A percentile compares a stretch with the other conserved stretches of the same genome.
phyloP scores from a whole-genome alignment of 2,113 vertebrate species.

The Loxodonta africana region DNA sequence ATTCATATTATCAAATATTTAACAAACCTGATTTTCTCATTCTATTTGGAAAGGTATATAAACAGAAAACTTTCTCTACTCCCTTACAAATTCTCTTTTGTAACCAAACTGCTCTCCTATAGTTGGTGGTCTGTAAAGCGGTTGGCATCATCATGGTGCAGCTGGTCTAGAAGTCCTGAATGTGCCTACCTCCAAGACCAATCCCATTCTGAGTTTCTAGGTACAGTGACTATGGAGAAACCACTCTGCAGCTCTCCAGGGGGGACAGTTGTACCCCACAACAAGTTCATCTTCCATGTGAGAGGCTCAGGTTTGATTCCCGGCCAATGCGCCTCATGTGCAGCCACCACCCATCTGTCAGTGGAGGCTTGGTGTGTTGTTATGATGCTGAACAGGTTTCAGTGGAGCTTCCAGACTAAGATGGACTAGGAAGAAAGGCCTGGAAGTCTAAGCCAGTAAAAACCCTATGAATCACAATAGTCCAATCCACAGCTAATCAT shows the following conservation, averaged over 20 bases:
- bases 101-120: background rate
- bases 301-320: too few relatives aligned
- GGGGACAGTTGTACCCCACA: too few relatives aligned
- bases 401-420: background rate
- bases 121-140: too few relatives aligned
- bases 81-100: background rate
- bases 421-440: background rate
- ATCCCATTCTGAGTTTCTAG: too few relatives aligned
- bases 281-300: too few relatives aligned
- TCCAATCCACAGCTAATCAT: background rate
- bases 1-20: background rate
- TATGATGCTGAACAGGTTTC: background rate
- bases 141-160: too few relatives aligned
- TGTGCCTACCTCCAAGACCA: too few relatives aligned
- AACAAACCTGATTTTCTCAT: background rate
- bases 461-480: background rate
- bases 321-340: too few relatives aligned
- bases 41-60: background rate
- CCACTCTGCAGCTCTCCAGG: too few relatives aligned
- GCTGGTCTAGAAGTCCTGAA: too few relatives aligned
- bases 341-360: background rate
- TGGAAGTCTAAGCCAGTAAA: background rate
- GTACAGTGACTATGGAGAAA: too few relatives aligned
- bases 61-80: background rate
- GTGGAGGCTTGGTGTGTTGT: background rate